Base-by-base conservation (phyloP, 2,888 invertebrate genomes). In the Octonoba sinensis region DNA sequence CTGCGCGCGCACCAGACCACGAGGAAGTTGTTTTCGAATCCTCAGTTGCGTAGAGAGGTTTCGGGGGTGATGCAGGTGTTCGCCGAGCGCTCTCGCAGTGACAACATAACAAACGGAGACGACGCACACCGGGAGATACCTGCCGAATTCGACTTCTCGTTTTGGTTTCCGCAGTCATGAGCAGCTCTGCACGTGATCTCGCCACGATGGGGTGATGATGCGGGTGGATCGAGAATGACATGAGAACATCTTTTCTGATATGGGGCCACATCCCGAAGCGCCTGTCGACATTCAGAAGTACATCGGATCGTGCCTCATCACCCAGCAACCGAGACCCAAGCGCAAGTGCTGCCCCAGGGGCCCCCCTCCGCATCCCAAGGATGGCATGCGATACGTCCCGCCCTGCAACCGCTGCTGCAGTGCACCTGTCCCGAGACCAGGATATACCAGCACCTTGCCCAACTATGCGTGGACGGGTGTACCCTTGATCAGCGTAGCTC, bases 401-500 rank as follows among this genome's bases (percentile, higher is more conserved):
- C 66, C 71, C 0, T 77, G 82, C 59, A 81, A 82, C 47, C 70
- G 83, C 24, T 83, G 74, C 54, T 69, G 74, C 46, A 66, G 57
- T n/a, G 18, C 67, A 2, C n/a, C 67, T 8, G 20, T 72, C n/a
- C 72, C 62, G 11, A 62, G 46, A 36, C 62, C 72, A 13, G 70
- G 75, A 36, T 64, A 77, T 27, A 77, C 64, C 57, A 20, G 18
- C 16, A 70, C 57, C 22, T 64, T 49, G 16, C 15, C 57, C 44
- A 79, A 79, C 44, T 72, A 81, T 18, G 83, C 83, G 85, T 95
- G 94, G 93, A 92, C 94, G 47, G 94, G 94, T 84, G 93, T 93
- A 87, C 95, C 95, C 62, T 91, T 95, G 84, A 93, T 95, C 88
- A 94, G 94, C 67, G 93, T 93, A 90, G 92, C 93, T 54, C 91